phyloP scores from a whole-genome alignment of 2,888 invertebrate species.

The Eubasilissa splendida region DNA sequence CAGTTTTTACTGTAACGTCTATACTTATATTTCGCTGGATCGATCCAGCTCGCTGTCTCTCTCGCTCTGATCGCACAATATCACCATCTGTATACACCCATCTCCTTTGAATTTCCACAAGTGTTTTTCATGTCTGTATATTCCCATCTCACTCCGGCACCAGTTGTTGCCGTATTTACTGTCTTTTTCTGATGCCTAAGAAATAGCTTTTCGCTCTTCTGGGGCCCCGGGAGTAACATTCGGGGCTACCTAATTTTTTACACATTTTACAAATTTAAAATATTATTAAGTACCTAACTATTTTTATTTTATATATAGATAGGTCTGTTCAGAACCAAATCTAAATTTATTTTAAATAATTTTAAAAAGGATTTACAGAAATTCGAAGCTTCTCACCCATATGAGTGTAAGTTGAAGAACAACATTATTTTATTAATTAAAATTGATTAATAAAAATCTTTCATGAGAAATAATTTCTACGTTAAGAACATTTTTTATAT shows the following conservation, averaged over 20 bases:
- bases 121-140: conserved; percentile 23
- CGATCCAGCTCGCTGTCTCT: conserved; percentile 17
- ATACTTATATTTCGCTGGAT: conserved; percentile 16
- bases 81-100: background rate
- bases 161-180: background rate
- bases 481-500: too few species aligned
- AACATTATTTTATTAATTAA: too few species aligned
- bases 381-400: too few species aligned
- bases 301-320: background rate
- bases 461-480: too few species aligned
- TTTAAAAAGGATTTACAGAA: too few species aligned
- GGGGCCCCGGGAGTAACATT: background rate
- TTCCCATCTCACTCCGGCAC: background rate
- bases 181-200: background rate
- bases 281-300: background rate
- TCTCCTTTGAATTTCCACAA: conserved; percentile 23
- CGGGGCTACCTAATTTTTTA: conserved; percentile 2
- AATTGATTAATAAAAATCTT: too few species aligned
- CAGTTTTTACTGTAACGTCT: background rate
- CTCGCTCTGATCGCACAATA: background rate
- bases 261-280: background rate
- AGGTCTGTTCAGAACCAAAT: too few species aligned
- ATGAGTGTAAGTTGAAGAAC: too few species aligned
- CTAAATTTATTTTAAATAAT: too few species aligned
- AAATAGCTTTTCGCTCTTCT: conserved; percentile 14